phyloP scores from a whole-genome alignment of 2,113 vertebrate species.

The Lycaon pictus region DNA sequence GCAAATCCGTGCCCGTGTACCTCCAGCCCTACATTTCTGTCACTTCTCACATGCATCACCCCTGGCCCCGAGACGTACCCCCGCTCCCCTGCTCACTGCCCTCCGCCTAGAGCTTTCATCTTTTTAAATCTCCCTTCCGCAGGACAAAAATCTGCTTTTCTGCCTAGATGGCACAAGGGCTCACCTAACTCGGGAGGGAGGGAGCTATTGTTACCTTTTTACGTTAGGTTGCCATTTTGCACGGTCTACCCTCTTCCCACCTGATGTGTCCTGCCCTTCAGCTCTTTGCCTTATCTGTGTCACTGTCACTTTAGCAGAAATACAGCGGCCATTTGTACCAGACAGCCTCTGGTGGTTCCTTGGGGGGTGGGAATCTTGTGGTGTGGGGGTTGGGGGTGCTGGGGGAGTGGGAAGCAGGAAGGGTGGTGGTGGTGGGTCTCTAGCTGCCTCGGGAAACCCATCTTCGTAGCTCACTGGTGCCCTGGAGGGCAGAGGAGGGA shows the following conservation, averaged over 20 bases:
- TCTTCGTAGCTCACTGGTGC: neutral
- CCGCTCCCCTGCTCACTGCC: neutral
- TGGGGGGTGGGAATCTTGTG: neutral
- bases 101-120: neutral
- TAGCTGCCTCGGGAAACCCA: neutral
- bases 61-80: rapidly evolving
- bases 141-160: constrained; percentile 8
- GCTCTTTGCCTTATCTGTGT: constrained; percentile 71
- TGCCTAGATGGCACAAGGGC: neutral
- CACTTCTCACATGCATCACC: neutral
- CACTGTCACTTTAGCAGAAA: constrained; percentile 74
- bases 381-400: neutral
- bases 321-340: constrained; percentile 54
- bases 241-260: neutral
- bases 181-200: neutral
- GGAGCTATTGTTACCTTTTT: neutral
- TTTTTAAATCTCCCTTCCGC: neutral
- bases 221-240: constrained; percentile 40
- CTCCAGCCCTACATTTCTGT: neutral
- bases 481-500: neutral
- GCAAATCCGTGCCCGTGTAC: neutral
- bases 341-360: constrained; percentile 48
- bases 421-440: neutral
- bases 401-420: neutral
- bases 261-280: neutral